Evolutionary conservation across 2,888 invertebrate species (phyloP).

Genomic region (Abscondita cerata): DNA sequence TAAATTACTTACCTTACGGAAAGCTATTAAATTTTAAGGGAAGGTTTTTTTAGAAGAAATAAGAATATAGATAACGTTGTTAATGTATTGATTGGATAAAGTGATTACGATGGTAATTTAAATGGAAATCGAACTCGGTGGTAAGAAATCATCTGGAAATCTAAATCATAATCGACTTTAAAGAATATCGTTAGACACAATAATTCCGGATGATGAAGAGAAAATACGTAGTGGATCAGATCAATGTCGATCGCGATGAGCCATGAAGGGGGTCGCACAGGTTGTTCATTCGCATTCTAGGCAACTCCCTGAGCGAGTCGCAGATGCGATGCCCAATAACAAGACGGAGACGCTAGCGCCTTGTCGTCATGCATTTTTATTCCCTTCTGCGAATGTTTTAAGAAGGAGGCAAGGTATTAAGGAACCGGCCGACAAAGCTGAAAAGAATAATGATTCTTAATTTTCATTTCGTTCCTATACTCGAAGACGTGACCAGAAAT

Average conservation of each 20-base stretch:
- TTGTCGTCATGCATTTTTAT: slow-evolving; percentile 59
- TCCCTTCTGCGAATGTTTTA: slow-evolving; percentile 54
- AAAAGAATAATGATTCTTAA: slow-evolving; percentile 62
- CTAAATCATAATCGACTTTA: slow-evolving; percentile 26
- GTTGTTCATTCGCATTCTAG: slow-evolving; percentile 56
- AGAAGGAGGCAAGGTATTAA: slow-evolving; percentile 58
- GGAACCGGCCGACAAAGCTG: slow-evolving; percentile 59
- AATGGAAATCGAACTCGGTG: not conserved
- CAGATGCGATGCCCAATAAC: slow-evolving; percentile 52
- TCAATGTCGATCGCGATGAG: slow-evolving; percentile 45
- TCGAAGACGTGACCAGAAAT: slow-evolving; percentile 58
- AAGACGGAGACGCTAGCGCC: slow-evolving; percentile 53
- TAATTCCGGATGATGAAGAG: slow-evolving; percentile 38
- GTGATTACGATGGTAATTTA: not conserved
- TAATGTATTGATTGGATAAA: too few species aligned
- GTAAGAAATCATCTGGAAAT: slow-evolving; percentile 28
- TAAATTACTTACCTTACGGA: too few species aligned
- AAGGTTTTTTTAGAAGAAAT: too few species aligned
- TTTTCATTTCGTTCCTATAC: slow-evolving; percentile 61
- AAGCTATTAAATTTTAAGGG: too few species aligned
- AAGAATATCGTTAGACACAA: slow-evolving; percentile 32
- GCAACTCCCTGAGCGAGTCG: slow-evolving; percentile 54
- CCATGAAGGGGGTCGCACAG: slow-evolving; percentile 48
- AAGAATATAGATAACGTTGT: too few species aligned
- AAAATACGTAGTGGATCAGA: slow-evolving; percentile 41